Base-by-base conservation (phyloP, 1,140 invertebrate species). In the Drosophila punjabiensis region DNA sequence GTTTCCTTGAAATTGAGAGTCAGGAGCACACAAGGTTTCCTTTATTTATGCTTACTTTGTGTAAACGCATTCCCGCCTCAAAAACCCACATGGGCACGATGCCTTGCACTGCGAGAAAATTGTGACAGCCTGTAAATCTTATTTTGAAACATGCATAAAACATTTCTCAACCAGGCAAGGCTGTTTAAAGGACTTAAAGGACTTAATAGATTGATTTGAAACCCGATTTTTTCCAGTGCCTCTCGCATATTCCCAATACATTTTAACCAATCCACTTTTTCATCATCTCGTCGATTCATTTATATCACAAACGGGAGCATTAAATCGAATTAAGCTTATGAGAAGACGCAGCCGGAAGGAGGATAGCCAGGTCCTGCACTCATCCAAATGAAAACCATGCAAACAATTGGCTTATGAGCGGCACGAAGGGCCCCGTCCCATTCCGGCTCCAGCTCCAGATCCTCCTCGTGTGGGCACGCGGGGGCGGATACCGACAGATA, bases 271-370 rank as follows among this genome's bases (percentile, higher is more conserved):
- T 92, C 80, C 85, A 84, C 77, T 92, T 92, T 92, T 92, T 92
- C 85, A 92, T 92, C 90, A 88, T 92, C 79, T 90, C 86, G 82
- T 91, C 86, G 86, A 90, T 86, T 91, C 86, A 90, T 92, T 92
- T 92, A 92, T 92, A 91, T 88, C 81, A 77, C 91, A 92, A 92
- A 88, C 87, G 87, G 91, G 91, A 92, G 91, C 76, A 88, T 92
- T 92, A 92, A 92, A 92, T 92, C 82, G 83, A 92, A 85, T 92
- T 92, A 92, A 92, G 91, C 81, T 92, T 86, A 92, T 92, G 91
- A 88, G 86, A 64, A 59, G 79, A 73, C 43, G 58, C 71, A 71
- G 79, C 76, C 75, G 76, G 76, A 67, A 68, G 77, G 69, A 75
- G 69, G 45, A 55, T 79, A 62, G 77, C 68, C 53, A 55, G 76